Evolutionary conservation across 2,113 vertebrate species (phyloP), one percentile per base, ranked within the genome.

Genomic region (Notothenia rossii): DNA sequence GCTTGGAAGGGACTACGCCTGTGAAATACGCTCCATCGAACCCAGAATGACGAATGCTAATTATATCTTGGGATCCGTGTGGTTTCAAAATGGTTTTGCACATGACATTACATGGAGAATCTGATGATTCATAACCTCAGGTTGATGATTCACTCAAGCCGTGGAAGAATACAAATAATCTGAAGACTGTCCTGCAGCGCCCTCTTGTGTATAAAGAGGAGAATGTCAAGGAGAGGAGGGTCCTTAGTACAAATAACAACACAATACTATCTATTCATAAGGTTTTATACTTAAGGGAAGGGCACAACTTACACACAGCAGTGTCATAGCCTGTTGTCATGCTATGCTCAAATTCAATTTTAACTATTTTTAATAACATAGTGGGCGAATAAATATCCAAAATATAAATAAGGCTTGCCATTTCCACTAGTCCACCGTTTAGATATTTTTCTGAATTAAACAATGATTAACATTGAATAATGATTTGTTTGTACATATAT

Each of bases 171-270:
- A 33, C 36, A 60, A 58, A 12, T 40, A 56, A 49, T 73, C 60
- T 13, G 56, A 86, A 84, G 14, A 64, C 29, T 54, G 53, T 89
- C 81, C 90, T 90, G 83, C 67, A 86, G 69, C 63, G 65, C 83
- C 87, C 86, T 85, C 91, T 93, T 80, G 87, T 88, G 93, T 40
- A 40, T 36, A 5, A 29, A 61, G 14, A 75, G 2, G 6, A 14
- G 15, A 49, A 62, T 3, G 51, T 3, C 36, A 17, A 12, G 10
- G 20, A 58, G 22, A 46, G 0, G 4, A 48, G 40, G 46, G 20
- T 56, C 10, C 20, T 8, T 8, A 10, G 11, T 43, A 4, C 4
- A 49, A 63, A 43, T 20, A 50, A 48, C 9, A 66, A 13, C 18
- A 36, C 3, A 20, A 14, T 49, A 10, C 45, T 22, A 40, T 40